Percentiles rank a stretch among this genome's conserved stretches.
These are phyloP conservation scores for Caenorhabditis macrosperma DNA, from an alignment of 2,888 invertebrate species.

Conservation along the genomic window DNA sequence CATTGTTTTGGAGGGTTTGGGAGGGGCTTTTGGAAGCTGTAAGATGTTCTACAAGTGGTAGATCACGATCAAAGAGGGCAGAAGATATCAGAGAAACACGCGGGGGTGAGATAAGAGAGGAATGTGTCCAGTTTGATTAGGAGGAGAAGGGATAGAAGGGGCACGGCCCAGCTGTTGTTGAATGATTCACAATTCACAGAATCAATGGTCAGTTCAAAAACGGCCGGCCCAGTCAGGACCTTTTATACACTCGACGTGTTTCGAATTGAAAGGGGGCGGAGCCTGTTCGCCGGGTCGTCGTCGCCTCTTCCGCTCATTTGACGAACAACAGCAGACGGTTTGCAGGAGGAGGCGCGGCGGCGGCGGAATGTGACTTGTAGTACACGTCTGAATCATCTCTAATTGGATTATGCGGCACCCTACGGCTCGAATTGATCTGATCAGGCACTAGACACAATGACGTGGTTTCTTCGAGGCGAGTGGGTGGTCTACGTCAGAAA, in stretches of 20 bases:
- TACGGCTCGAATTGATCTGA: constrained; percentile 43
- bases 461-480: neutral
- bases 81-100: neutral
- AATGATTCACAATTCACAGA: constrained; percentile 17
- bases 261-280: constrained; percentile 36
- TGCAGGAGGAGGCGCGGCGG: constrained; percentile 44
- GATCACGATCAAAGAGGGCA: constrained; percentile 21
- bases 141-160: constrained; percentile 5
- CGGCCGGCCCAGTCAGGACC: neutral
- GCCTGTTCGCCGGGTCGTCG: constrained; percentile 11
- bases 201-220: constrained; percentile 4
- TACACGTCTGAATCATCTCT: constrained; percentile 33
- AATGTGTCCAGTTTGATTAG: constrained; percentile 35
- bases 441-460: neutral
- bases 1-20: constrained; percentile 45
- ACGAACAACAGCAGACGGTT: constrained; percentile 49
- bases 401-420: constrained; percentile 22
- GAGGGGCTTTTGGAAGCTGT: neutral
- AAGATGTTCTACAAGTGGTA: neutral
- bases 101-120: constrained; percentile 44
- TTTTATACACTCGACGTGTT: neutral
- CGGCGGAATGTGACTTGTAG: constrained; percentile 39
- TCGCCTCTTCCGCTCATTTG: constrained; percentile 52
- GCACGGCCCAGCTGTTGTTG: no score
- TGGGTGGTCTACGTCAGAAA: neutral